Conservation (phyloP, 2,797 vertebrate genomes). For the Echiichthys vipera region DNA sequence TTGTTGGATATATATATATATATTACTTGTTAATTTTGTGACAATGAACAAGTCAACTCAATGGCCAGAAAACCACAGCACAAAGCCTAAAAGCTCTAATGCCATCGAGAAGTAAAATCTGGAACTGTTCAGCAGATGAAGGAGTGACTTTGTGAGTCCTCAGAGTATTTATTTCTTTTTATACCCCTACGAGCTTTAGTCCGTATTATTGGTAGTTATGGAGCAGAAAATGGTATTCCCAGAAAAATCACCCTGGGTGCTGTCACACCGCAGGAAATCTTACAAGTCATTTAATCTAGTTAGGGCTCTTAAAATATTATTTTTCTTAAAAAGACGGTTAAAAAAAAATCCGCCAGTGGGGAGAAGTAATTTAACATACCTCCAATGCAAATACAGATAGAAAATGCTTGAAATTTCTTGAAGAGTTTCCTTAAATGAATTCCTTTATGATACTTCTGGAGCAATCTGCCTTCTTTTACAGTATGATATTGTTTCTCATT, state of each 20-base stretch:
- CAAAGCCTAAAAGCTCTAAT: slow-evolving; percentile 52
- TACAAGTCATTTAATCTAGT: slow-evolving; percentile 76
- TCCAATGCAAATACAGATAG: neutral
- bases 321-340: slow-evolving; percentile 48
- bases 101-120: slow-evolving; percentile 69
- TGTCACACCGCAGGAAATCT: slow-evolving; percentile 71
- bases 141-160: slow-evolving; percentile 77
- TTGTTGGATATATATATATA: slow-evolving; percentile 16
- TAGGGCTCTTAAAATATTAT: slow-evolving; percentile 66
- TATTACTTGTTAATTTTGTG: slow-evolving; percentile 37
- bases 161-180: slow-evolving; percentile 77
- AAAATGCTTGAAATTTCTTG: slow-evolving; percentile 27
- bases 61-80: slow-evolving; percentile 27
- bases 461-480: slow-evolving; percentile 8
- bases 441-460: neutral
- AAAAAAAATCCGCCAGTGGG: slow-evolving; percentile 17
- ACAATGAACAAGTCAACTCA: slow-evolving; percentile 38
- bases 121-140: slow-evolving; percentile 78
- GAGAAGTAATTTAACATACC: slow-evolving; percentile 35
- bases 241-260: slow-evolving; percentile 73
- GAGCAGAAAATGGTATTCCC: slow-evolving; percentile 80
- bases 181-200: slow-evolving; percentile 70
- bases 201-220: slow-evolving; percentile 78
- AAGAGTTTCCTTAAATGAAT: neutral
- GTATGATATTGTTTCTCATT: slow-evolving; percentile 7